Percentiles rank a stretch among this genome's conserved stretches.
phyloP scores from a whole-genome alignment of 2,113 vertebrate genomes.

The Lepus europaeus region DNA sequence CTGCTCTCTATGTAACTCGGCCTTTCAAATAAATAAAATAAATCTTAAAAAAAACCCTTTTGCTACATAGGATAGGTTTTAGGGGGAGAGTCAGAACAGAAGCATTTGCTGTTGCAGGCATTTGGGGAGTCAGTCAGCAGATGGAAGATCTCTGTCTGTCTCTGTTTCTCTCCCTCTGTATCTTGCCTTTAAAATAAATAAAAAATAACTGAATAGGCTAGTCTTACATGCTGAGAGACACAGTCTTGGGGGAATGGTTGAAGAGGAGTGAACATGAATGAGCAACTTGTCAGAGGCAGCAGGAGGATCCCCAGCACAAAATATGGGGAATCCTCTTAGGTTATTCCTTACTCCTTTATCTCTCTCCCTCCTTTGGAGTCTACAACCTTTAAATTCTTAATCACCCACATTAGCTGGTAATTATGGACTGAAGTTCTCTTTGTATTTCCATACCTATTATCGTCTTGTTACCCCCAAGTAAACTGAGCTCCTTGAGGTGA shows the following conservation, averaged over 20 bases:
- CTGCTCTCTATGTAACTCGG: too few relatives aligned
- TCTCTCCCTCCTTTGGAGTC: background rate
- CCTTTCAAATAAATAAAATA: too few relatives aligned
- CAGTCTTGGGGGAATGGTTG: too few relatives aligned
- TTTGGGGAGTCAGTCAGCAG: too few relatives aligned
- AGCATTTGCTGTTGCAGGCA: background rate
- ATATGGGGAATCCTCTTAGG: background rate
- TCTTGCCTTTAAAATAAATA: too few relatives aligned
- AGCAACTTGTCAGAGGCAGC: too few relatives aligned
- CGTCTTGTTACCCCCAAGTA: constrained; percentile 10
- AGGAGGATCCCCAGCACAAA: background rate
- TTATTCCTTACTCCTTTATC: background rate
- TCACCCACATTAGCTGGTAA: background rate
- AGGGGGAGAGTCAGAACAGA: background rate
- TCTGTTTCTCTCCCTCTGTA: too few relatives aligned
- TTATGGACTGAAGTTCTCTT: background rate
- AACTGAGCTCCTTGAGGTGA: constrained; percentile 29
- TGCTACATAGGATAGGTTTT: background rate
- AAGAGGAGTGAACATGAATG: background rate
- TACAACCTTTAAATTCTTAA: background rate
- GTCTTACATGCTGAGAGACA: background rate
- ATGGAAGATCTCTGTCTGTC: too few relatives aligned
- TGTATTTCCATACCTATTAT: background rate
- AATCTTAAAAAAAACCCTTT: too few relatives aligned
- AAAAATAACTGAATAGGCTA: too few relatives aligned